phyloP scores from a whole-genome alignment of 2,797 vertebrate species.

The Sciurus vulgaris region DNA sequence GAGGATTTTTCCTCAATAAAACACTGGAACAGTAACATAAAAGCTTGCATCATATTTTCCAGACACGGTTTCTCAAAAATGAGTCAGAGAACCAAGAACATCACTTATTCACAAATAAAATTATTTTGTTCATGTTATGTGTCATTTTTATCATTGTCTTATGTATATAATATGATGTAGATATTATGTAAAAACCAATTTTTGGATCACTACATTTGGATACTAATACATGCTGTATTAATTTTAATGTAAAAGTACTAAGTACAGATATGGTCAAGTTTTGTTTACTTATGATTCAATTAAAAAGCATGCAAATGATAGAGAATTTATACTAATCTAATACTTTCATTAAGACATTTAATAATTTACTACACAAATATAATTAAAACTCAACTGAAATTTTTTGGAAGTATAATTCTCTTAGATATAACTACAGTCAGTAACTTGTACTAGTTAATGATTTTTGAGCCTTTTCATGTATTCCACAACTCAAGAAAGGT shows the following conservation, averaged over 20 bases:
- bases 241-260: background rate
- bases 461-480: background rate
- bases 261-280: background rate
- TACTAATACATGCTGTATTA: background rate
- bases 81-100: background rate
- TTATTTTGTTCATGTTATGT: background rate
- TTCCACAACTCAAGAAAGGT: background rate
- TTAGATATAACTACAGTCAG: background rate
- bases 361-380: constrained; percentile 33
- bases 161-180: background rate
- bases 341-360: constrained; percentile 28
- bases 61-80: background rate
- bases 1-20: background rate
- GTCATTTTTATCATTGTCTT: background rate
- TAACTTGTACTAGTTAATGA: background rate
- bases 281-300: constrained; percentile 23
- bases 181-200: background rate
- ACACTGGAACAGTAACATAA: background rate
- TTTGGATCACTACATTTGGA: background rate
- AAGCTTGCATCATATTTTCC: background rate
- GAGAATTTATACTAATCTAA: background rate
- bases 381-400: constrained; percentile 37
- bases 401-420: background rate
- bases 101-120: background rate
- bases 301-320: background rate